phyloP scores from a whole-genome alignment of 1,140 invertebrate species.

The Pachyrhynchus sulphureomaculatus region DNA sequence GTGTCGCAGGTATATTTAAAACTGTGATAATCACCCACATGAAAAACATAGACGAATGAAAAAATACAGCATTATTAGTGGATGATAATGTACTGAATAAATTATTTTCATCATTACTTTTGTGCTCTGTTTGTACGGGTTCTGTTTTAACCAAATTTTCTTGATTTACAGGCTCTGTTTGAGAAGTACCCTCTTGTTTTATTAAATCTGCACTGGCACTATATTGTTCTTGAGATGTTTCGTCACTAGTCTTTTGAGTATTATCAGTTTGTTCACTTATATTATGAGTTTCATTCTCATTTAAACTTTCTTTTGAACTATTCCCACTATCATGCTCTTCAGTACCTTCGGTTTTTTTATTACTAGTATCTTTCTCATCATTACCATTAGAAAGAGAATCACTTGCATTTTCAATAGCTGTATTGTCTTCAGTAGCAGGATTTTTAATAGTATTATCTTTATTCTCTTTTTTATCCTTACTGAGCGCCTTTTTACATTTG shows the following conservation, averaged over 20 bases:
- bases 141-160: not conserved
- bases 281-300: not conserved
- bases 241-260: not conserved
- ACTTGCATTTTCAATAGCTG: not conserved
- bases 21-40: slow-evolving; percentile 57
- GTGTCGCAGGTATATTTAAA: slow-evolving; percentile 57
- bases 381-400: not conserved
- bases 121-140: not conserved
- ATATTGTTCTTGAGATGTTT: not conserved
- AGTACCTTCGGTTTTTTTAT: not conserved
- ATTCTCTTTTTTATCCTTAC: slow-evolving; percentile 1
- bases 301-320: not conserved
- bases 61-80: slow-evolving; percentile 54
- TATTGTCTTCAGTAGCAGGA: not conserved
- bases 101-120: not conserved
- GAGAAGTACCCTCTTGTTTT: not conserved
- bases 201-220: not conserved
- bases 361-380: not conserved
- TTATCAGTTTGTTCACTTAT: slow-evolving; percentile 4
- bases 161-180: not conserved
- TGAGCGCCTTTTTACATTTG: slow-evolving; percentile 38
- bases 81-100: slow-evolving; percentile 14
- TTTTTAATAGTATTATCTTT: slow-evolving; percentile 6
- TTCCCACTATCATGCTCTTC: not conserved
- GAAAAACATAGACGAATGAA: slow-evolving; percentile 63